phyloP scores from a whole-genome alignment of 2,888 invertebrate genomes.

The Tiliacea aurago region DNA sequence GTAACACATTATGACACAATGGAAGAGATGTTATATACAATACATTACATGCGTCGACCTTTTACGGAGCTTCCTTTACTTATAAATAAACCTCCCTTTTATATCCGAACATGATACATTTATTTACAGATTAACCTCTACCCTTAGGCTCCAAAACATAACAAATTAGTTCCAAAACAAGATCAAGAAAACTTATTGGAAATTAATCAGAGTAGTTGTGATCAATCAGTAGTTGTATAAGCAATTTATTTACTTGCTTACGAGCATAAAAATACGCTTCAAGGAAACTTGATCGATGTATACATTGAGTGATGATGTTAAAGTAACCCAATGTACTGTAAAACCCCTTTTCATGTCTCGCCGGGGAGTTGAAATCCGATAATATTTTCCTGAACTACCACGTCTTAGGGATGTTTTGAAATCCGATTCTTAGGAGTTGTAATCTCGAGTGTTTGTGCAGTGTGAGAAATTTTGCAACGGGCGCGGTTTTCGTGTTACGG shows the following conservation, averaged over 20 bases:
- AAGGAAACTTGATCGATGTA: slow-evolving; percentile 45
- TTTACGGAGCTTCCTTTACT: slow-evolving; percentile 25
- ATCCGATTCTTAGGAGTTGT: slow-evolving; percentile 52
- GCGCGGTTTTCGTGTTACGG: slow-evolving; percentile 25
- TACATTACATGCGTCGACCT: slow-evolving; percentile 27
- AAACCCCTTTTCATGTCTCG: slow-evolving; percentile 49
- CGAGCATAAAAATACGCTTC: slow-evolving; percentile 6
- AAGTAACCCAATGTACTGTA: slow-evolving; percentile 60
- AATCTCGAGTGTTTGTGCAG: slow-evolving; percentile 42
- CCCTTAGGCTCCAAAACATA: background rate
- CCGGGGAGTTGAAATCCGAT: slow-evolving; percentile 58
- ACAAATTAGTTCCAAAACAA: slow-evolving; percentile 24
- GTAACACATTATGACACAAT: slow-evolving; percentile 15
- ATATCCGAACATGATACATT: slow-evolving; percentile 25
- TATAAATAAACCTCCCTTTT: slow-evolving; percentile 40
- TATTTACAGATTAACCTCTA: slow-evolving; percentile 39
- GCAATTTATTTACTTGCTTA: slow-evolving; percentile 17
- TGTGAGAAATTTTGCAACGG: slow-evolving; percentile 44
- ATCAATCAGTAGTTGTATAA: slow-evolving; percentile 45
- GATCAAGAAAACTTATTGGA: slow-evolving; percentile 27
- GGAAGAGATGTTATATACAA: slow-evolving; percentile 12
- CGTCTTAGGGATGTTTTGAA: slow-evolving; percentile 52
- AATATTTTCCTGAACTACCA: slow-evolving; percentile 54
- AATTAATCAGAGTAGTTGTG: slow-evolving; percentile 29
- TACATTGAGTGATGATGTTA: slow-evolving; percentile 52